Evolutionary conservation across 2,113 vertebrate genomes (phyloP), one percentile per base, ranked within the genome.

Genomic region (Nansenia antarctica): DNA sequence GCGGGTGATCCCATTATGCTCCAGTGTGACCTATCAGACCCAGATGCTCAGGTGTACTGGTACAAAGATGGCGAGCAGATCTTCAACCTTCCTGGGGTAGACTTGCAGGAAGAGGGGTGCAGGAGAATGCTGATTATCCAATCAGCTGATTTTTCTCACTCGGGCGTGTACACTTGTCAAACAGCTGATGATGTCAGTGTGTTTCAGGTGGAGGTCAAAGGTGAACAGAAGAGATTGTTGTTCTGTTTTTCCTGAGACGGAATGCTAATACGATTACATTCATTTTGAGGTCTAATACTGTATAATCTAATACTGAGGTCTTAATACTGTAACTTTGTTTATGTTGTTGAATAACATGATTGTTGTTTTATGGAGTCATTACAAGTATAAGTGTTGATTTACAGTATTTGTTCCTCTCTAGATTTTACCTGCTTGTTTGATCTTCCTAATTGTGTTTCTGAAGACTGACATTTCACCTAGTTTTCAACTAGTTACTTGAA

Each of bases 51-150:
- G 0, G 94, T 95, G 47, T 77, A 86, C 65, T 95, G 94, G 94
- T 94, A 91, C 84, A 94, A 94, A 69, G 93, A 95, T 0, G 94
- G 93, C 1, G 73, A 92, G 66, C 92, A 94, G 53, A 89, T 94
- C 66, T 91, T 92, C 0, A 83, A 85, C 32, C 86, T 86, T 0
- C 71, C 88, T 0, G 77, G 87, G 15, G 75, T 95, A 68, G 81
- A 82, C 57, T 78, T 95, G 71, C 84, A 87, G 11, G 81, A 49
- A 0, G 82, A 94, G 29, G 94, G 93, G 7, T 69, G 85, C 5
- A 53, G 70, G 55, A 88, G 89, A 57, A 84, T 73, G 31, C 85
- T 95, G 53, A 70, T 89, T 70, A 78, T 95, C 77, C 84, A 85
- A 20, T 83, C 73, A 1, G 87, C 89, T 57, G 84, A 81, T 0